Percentiles rank a stretch among this genome's conserved stretches.
Conservation (phyloP, 2,888 invertebrate species). For the Yponomeuta plumbellus region DNA sequence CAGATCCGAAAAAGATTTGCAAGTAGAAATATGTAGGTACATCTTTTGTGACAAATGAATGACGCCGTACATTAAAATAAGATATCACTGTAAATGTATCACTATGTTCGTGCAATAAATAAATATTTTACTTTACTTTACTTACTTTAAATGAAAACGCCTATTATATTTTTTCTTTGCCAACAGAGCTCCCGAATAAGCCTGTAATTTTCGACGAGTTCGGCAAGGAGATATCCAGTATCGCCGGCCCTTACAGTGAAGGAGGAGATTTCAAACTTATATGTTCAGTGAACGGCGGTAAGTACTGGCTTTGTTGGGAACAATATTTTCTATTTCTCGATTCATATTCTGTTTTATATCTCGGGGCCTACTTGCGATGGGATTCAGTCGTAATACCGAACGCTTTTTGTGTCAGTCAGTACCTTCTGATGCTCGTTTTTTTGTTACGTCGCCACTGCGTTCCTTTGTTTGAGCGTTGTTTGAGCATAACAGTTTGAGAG, state of each 20-base stretch:
- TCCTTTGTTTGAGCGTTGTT: too few relatives aligned
- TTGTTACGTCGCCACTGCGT: too few relatives aligned
- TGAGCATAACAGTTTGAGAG: background rate
- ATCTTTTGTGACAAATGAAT: background rate
- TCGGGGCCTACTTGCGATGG: too few relatives aligned
- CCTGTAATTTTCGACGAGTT: slow-evolving; percentile 84
- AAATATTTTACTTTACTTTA: too few relatives aligned
- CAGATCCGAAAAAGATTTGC: background rate
- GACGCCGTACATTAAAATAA: too few relatives aligned
- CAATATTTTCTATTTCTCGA: background rate
- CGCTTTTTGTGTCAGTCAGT: too few relatives aligned
- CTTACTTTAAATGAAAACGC: too few relatives aligned
- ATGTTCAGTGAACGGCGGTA: slow-evolving; percentile 85
- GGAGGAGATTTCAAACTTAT: slow-evolving; percentile 83
- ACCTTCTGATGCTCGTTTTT: too few relatives aligned
- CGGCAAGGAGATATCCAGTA: slow-evolving; percentile 78
- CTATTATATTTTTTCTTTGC: background rate
- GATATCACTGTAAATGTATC: too few relatives aligned
- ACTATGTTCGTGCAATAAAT: too few relatives aligned
- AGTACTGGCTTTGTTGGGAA: slow-evolving; percentile 28
- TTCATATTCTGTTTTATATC: too few relatives aligned
- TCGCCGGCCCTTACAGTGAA: slow-evolving; percentile 85
- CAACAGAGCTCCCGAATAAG: slow-evolving; percentile 83
- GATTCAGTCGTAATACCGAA: too few relatives aligned
- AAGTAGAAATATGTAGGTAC: background rate